phyloP scores from a whole-genome alignment of 2,113 vertebrate genomes.

The Emydocephalus ijimae region DNA sequence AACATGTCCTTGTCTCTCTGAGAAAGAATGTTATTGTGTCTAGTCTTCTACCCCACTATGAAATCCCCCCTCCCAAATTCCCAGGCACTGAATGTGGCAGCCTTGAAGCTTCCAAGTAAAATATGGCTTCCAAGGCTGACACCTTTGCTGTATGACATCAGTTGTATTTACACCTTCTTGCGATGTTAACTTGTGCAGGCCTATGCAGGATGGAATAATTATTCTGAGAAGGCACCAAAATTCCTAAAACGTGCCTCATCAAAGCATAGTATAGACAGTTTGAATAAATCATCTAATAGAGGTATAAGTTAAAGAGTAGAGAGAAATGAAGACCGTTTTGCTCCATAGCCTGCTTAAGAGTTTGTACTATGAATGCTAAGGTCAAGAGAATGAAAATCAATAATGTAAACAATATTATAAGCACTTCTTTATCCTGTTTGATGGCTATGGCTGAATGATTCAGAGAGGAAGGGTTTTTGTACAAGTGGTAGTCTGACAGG shows the following conservation, averaged over 20 bases:
- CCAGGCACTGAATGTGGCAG: too few species aligned
- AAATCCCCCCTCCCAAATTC: too few species aligned
- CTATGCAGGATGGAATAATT: not conserved
- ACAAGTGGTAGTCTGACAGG: not conserved
- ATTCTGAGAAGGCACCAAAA: not conserved
- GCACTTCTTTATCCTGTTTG: not conserved
- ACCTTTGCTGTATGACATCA: not conserved
- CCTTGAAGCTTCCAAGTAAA: too few species aligned
- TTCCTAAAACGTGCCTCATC: not conserved
- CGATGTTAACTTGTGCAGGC: not conserved
- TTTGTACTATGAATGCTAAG: not conserved
- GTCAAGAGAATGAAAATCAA: slow-evolving; percentile 5
- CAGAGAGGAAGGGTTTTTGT: not conserved
- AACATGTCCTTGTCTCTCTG: too few species aligned
- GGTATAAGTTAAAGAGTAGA: not conserved
- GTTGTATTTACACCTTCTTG: not conserved
- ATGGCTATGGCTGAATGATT: not conserved
- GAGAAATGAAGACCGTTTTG: not conserved
- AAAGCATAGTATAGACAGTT: not conserved
- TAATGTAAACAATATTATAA: not conserved
- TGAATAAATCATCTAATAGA: not conserved
- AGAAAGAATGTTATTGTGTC: too few species aligned
- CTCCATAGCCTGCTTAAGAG: not conserved
- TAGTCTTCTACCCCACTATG: too few species aligned
- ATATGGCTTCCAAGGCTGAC: too few species aligned